These are phyloP conservation scores for Melospiza melodia DNA, from an alignment of 2,113 vertebrate species.

Conservation along the genomic window DNA sequence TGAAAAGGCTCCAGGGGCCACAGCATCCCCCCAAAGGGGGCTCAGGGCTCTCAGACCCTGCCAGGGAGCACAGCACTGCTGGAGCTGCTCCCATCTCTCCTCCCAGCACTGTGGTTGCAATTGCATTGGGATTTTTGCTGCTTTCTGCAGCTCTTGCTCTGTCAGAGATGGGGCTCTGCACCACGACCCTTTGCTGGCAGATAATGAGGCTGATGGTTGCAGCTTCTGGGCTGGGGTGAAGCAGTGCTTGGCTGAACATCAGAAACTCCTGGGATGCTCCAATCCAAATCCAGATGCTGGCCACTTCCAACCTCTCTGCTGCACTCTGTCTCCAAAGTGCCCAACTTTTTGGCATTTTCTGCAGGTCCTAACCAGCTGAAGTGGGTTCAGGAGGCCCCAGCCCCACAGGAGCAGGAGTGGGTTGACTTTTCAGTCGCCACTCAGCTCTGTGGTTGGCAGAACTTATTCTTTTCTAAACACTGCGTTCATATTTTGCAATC, in stretches of 20 bases:
- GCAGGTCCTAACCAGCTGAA: background rate
- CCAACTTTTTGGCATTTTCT: background rate
- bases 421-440: background rate
- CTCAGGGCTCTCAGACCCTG: background rate
- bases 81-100: background rate
- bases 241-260: background rate
- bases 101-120: accelerated
- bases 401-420: background rate
- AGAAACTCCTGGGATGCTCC: background rate
- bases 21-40: background rate
- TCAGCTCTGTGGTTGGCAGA: background rate
- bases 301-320: background rate
- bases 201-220: background rate
- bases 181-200: background rate
- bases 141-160: background rate
- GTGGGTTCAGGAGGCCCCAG: background rate
- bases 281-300: background rate
- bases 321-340: background rate
- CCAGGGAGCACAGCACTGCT: background rate
- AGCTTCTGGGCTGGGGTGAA: background rate
- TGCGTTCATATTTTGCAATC: background rate
- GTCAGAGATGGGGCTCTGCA: background rate
- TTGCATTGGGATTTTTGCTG: background rate
- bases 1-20: background rate
- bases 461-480: background rate